Conservation (phyloP, 2,113 vertebrate genomes). For the Probosciger aterrimus region DNA sequence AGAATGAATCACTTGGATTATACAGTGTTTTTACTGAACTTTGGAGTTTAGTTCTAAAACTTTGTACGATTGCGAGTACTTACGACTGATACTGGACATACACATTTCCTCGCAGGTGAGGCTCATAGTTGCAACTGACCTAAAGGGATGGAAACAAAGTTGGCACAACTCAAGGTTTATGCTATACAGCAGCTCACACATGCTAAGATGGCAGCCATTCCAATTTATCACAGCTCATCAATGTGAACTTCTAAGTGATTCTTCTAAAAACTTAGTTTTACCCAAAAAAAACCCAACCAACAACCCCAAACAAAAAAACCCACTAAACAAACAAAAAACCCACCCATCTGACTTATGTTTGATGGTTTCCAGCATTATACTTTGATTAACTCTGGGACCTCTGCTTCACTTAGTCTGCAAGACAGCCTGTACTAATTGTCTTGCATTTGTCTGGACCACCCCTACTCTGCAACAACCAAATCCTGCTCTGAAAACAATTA, state of each 20-base stretch:
- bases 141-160: constrained; percentile 49
- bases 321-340: not conserved
- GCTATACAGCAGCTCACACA: not conserved
- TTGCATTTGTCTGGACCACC: not conserved
- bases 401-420: not conserved
- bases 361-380: not conserved
- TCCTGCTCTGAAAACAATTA: not conserved
- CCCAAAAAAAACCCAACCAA: too few species aligned
- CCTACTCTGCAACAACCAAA: not conserved
- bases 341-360: not conserved
- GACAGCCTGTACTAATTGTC: not conserved
- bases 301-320: not conserved
- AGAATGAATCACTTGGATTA: not conserved
- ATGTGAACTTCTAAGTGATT: not conserved
- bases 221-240: not conserved
- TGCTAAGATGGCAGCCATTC: not conserved
- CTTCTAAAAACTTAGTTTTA: not conserved
- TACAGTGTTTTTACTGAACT: not conserved
- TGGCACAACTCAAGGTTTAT: not conserved
- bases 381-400: not conserved
- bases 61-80: constrained; percentile 50
- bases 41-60: not conserved
- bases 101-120: constrained; percentile 95
- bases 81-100: constrained; percentile 96
- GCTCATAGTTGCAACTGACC: constrained; percentile 97